Conservation (phyloP, 2,797 vertebrate species). For the Hyperoplus immaculatus region DNA sequence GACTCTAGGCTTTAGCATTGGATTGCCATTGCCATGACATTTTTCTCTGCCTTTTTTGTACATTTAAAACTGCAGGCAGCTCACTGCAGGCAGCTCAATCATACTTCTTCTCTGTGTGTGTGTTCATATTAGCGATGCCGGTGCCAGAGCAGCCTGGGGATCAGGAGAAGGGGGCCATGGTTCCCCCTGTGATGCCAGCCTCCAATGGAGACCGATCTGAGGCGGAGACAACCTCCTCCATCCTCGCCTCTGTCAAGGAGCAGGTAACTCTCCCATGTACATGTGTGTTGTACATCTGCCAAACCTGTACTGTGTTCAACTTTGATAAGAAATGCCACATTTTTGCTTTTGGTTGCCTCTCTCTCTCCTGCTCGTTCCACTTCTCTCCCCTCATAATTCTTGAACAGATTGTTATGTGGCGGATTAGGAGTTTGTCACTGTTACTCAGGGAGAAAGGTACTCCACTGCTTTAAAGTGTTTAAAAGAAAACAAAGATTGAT, state of each 20-base stretch:
- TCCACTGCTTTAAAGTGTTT: slow-evolving; percentile 47
- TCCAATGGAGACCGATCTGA: slow-evolving; percentile 96
- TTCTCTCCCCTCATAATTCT: slow-evolving; percentile 3
- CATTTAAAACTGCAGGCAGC: background rate
- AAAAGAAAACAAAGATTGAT: slow-evolving; percentile 66
- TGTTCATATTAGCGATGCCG: slow-evolving; percentile 89
- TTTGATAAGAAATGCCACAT: background rate
- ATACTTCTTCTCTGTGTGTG: slow-evolving; percentile 20
- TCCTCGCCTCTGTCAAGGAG: slow-evolving; percentile 98
- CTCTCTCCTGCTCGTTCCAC: background rate
- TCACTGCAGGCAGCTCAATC: background rate
- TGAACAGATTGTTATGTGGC: slow-evolving; percentile 35
- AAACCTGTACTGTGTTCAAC: slow-evolving; percentile 7
- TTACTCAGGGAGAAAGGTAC: slow-evolving; percentile 19
- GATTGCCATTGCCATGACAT: background rate
- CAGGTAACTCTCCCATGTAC: slow-evolving; percentile 84
- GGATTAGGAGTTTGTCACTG: slow-evolving; percentile 34
- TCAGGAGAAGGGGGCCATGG: slow-evolving; percentile 93
- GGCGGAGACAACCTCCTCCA: slow-evolving; percentile 96
- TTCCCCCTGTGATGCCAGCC: slow-evolving; percentile 91
- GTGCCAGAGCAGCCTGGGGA: slow-evolving; percentile 96
- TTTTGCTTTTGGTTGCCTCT: background rate
- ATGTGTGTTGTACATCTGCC: slow-evolving; percentile 9
- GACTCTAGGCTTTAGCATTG: background rate
- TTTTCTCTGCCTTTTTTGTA: background rate